Evolutionary conservation across 2,113 vertebrate species (phyloP).

Genomic region (Clarias batrachus): DNA sequence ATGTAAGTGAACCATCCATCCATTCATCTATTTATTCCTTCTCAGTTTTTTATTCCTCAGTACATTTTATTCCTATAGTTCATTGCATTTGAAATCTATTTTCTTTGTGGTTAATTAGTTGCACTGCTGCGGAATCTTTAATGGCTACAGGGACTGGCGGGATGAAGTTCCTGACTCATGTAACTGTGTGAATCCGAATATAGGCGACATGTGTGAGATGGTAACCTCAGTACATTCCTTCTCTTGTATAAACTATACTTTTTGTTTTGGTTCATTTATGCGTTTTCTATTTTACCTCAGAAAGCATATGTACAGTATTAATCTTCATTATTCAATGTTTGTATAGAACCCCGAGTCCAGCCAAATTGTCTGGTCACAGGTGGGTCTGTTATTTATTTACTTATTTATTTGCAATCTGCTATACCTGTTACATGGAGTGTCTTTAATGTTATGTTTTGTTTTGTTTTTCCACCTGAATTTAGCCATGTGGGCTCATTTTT

Average conservation of each 20-base stretch:
- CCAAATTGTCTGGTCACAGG: neutral
- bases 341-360: neutral
- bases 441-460: neutral
- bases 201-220: neutral
- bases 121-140: constrained; percentile 36
- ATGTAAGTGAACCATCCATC: neutral
- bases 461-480: neutral
- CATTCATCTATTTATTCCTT: neutral
- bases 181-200: neutral
- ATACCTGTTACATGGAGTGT: neutral
- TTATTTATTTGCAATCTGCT: neutral
- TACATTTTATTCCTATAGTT: no score
- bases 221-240: accelerated
- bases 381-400: neutral
- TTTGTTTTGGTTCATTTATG: neutral
- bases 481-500: neutral
- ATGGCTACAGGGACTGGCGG: constrained; percentile 42
- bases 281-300: neutral
- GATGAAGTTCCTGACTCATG: constrained; percentile 26
- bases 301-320: neutral
- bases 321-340: neutral
- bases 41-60: neutral
- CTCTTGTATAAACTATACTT: neutral
- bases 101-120: neutral
- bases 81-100: neutral